Percentiles rank a stretch among this genome's conserved stretches.
phyloP scores from a whole-genome alignment of 2,797 vertebrate genomes.

The Botia almorhae region DNA sequence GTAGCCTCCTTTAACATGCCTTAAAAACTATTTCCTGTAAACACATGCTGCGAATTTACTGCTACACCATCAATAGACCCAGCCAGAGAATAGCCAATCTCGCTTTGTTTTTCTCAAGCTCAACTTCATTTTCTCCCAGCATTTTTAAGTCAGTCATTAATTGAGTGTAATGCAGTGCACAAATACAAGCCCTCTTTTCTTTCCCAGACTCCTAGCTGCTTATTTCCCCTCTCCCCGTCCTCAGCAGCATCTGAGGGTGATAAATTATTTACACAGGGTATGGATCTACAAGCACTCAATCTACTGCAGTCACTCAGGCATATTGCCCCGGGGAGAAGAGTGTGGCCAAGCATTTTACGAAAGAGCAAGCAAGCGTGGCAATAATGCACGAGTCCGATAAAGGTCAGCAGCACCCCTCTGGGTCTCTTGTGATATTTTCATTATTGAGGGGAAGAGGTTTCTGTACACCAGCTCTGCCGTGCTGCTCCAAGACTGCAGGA shows the following conservation, averaged over 20 bases:
- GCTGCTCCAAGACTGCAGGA: constrained; percentile 64
- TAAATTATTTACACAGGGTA: constrained; percentile 74
- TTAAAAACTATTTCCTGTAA: no score
- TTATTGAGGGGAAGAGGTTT: constrained; percentile 68
- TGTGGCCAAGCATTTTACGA: constrained; percentile 74
- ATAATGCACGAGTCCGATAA: constrained; percentile 74
- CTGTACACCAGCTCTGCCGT: constrained; percentile 60
- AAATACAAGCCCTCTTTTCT: constrained; percentile 51
- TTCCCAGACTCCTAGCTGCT: constrained; percentile 44
- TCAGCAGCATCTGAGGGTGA: constrained; percentile 53
- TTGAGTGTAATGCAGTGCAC: constrained; percentile 57
- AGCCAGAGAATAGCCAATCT: constrained; percentile 14
- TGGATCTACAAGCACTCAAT: constrained; percentile 74
- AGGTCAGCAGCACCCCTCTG: constrained; percentile 78
- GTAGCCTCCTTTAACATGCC: no score
- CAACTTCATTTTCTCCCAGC: constrained; percentile 22
- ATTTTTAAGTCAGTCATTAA: constrained; percentile 49
- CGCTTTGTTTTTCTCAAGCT: constrained; percentile 40
- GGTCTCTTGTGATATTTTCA: constrained; percentile 81
- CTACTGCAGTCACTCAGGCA: constrained; percentile 67
- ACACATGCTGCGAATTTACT: background rate
- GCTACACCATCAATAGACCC: background rate
- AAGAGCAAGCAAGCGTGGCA: constrained; percentile 75
- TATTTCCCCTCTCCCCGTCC: constrained; percentile 54
- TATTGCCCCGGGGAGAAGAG: constrained; percentile 68